Base-by-base conservation (phyloP, 2,888 invertebrate genomes). In the Apamea epomidion region DNA sequence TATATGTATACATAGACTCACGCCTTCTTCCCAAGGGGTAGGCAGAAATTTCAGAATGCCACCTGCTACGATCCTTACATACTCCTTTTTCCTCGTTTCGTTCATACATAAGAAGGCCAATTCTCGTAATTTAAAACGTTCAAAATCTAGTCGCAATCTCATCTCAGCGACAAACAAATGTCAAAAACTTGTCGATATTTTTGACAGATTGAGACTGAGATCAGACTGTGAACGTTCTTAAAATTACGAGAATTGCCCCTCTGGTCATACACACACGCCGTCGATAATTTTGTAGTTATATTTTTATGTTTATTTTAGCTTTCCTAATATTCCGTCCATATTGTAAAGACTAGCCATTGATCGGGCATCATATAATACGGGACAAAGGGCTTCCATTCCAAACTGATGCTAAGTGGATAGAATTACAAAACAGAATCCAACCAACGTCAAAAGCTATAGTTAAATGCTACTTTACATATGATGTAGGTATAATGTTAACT, bases 371-470 rank as follows among this genome's bases (percentile, higher is more conserved):
- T 25, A 72, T 37, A 64, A 83, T 45, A 81, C 76, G 71, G 21
- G 42, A 62, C 42, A 48, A 65, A 72, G 25, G 62, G 62, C 62
- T 76, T 62, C 76, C 37, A 58, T 54, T 81, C 7, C 42, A 74
- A 45, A 58, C 54, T 45, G 54, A 48, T 42, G 64, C 67, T 82
- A n/a, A 60, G 51, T 65, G 69, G 51, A 70, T 73, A 76, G 54
- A 80, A 74, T 76, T 79, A 78, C 54, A 74, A 78, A 82, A 75
- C 45, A 74, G 62, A 76, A 74, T 37, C 67, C 68, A 58, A 18
- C 60, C 37, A 74, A 81, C 45, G 10, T 74, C 42, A 48, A 48
- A 77, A 68, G 51, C 42, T 37, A 72, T 76, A 71, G 45, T 37
- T 70, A 70, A 7, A 64, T 25, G 8, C 8, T 54, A 74, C 25